Evolutionary conservation across 2,113 vertebrate genomes (phyloP), one percentile per base, ranked within the genome.

Genomic region (Atherinomorus stipes): DNA sequence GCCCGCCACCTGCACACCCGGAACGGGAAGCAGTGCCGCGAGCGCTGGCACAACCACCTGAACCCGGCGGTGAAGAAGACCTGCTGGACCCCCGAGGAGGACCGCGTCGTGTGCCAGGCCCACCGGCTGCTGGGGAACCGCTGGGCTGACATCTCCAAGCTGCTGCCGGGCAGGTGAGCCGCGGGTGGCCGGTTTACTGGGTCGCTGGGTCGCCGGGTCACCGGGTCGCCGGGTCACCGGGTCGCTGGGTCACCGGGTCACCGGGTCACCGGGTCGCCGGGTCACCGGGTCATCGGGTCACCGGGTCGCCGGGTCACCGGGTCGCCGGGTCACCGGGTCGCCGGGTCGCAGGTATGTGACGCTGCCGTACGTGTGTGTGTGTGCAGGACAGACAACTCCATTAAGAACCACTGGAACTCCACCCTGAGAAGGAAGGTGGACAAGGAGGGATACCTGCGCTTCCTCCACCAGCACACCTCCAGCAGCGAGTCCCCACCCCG

Each of bases 351-450:
- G 25, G 16, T 67, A 56, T 25, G 34, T 45, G 18, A 37, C 16
- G 21, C 31, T 49, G 19, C 34, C 66, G n/a, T n/a, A n/a, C n/a
- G n/a, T n/a, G 44, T 69, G 21, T 51, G 40, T 61, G 7, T 87
- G 71, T 22, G 77, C 91, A 99, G 98, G 94, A 98, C 97, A 4
- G 97, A 99, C 83, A 99, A 99, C 93, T 96, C 97, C 31, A 98
- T 99, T 77, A 99, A 99, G 91, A 99, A 99, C 91, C 98, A 97
- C 90, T 99, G 97, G 98, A 98, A 99, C 94, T 97, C 97, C 85
- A 98, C 97, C 51, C 95, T 99, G 94, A 92, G 95, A 89, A 95
- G 97, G 87, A 98, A 96, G 83, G 95, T 98, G 90, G 96, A 98
- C 75, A 95, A 96, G 68, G 95, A 97, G 79, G 95, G 96, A 19